Base-by-base conservation (phyloP, 2,113 vertebrate species). In the Apteryx owenii region DNA sequence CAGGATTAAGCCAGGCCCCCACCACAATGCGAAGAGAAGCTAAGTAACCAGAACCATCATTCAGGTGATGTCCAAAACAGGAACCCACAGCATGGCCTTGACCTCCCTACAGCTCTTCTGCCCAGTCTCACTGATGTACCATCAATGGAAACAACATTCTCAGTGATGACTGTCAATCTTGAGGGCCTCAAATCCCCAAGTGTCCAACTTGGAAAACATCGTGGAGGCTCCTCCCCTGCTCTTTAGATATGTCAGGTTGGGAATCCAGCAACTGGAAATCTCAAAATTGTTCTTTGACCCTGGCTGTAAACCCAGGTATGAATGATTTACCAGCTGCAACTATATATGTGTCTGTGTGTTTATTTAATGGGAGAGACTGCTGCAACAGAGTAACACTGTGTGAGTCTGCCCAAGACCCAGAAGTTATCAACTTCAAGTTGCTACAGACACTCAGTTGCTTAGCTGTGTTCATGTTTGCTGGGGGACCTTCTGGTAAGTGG, bases 391-490 rank as follows among this genome's bases (percentile, higher is more conserved):
- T 36, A 42, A 40, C 26, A 13, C 13, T 17, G 7, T 0, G 0
- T 4, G 29, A 81, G 38, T n/a, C 33, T 40, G 48, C 69, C 58
- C 64, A 46, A 21, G 20, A 40, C 40, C 10, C 78, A 2, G 13
- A 12, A 58, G 33, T 6, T 9, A 72, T 48, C 73, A 76, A 8
- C 68, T 72, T 36, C 5, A 50, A 18, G 60, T 15, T 81, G 42
- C 36, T 38, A 38, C 36, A 38, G 36, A 38, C 36, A 38, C 36
- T 38, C 36, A 40, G 9, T 48, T 51, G 29, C 33, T 80, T 51
- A 80, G 53, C 68, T 76, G 51, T 61, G 12, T 40, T 71, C 0
- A 0, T 26, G 3, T n/a, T 19, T 58, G 40, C 42, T 13, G 51
- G 31, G 17, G 21, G 26, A 44, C 42, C 42, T 10, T 44, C 42